These are phyloP conservation scores for Lepidotrigona ventralis DNA, from an alignment of 1,140 invertebrate genomes.

Conservation along the genomic window DNA sequence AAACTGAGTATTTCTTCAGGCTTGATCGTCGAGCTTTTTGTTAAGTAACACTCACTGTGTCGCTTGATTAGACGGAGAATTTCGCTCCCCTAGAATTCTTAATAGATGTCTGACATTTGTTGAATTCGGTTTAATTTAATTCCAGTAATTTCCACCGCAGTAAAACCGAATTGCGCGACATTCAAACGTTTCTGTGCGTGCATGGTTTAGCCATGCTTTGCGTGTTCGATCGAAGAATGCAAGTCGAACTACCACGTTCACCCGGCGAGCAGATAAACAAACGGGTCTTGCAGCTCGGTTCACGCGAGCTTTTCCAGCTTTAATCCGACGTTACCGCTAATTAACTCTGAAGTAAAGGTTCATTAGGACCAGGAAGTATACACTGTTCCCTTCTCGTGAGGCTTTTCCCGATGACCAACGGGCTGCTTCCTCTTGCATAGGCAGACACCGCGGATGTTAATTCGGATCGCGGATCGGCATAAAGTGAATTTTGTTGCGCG, in stretches of 20 bases:
- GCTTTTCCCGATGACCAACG: neutral
- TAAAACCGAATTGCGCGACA: too few species aligned
- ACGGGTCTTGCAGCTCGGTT: neutral
- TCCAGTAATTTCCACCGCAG: too few species aligned
- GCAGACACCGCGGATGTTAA: slow-evolving; percentile 24
- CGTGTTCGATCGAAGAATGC: neutral
- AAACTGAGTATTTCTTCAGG: too few species aligned
- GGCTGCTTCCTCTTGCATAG: slow-evolving; percentile 1
- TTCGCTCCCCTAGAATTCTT: too few species aligned
- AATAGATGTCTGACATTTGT: too few species aligned
- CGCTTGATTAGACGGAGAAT: too few species aligned
- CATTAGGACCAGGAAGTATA: neutral
- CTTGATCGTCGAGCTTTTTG: too few species aligned
- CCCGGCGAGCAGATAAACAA: neutral
- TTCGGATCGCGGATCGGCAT: neutral
- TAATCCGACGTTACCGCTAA: neutral
- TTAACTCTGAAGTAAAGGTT: neutral
- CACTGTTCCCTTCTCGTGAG: neutral
- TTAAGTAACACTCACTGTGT: too few species aligned
- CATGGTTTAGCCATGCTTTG: neutral
- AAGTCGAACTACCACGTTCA: neutral
- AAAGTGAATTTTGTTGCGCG: neutral
- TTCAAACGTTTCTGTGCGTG: too few species aligned
- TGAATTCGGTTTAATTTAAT: too few species aligned
- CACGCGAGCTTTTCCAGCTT: neutral